Base-by-base conservation (phyloP, 2,888 invertebrate species). In the Andrena praecox region DNA sequence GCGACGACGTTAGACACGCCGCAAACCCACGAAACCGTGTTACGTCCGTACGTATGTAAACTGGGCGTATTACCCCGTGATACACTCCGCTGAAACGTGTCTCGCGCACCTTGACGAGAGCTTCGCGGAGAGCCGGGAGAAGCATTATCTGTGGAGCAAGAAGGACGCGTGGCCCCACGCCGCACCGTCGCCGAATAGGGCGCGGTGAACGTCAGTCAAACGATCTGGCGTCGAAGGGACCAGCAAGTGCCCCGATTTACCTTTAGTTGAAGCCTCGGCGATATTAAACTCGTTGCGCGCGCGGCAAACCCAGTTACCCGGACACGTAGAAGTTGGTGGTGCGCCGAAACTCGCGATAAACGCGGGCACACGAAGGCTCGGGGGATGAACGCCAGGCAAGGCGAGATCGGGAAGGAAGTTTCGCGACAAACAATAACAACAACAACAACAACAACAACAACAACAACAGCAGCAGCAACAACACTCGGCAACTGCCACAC, bases 381-480 rank as follows among this genome's bases (percentile, higher is more conserved):
- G 24, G 77, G 73, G 77, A 84, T 77, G 84, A 85, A 76, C 67
- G 59, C 48, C 35, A 24, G 20, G 24, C 48, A 69, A 52, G 82
- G 68, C 72, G 77, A 67, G 79, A 80, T 85, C 88, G 89, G 69
- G 60, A 74, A 50, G 76, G 87, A 89, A 89, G 75, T 89, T 89
- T 88, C 72, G 75, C 78, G 56, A 79, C 87, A 87, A 89, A 88
- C 87, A 86, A 84, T 86, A 87, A 85, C 87, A 82, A 82, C 81
- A 84, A 80, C 85, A 81, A 82, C 81, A 84, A 80, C 81, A 84
- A 80, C 85, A 81, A 82, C 81, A 84, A 80, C 85, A 81, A 77
- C 84, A 85, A 84, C 81, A 75, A 80, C 78, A 52, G 73, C 67
- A 12, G 29, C 76, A 33, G 52, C 71, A 52, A 75, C 86, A 75